Evolutionary conservation across 2,797 vertebrate species (phyloP).

Genomic region (Mycteria americana): DNA sequence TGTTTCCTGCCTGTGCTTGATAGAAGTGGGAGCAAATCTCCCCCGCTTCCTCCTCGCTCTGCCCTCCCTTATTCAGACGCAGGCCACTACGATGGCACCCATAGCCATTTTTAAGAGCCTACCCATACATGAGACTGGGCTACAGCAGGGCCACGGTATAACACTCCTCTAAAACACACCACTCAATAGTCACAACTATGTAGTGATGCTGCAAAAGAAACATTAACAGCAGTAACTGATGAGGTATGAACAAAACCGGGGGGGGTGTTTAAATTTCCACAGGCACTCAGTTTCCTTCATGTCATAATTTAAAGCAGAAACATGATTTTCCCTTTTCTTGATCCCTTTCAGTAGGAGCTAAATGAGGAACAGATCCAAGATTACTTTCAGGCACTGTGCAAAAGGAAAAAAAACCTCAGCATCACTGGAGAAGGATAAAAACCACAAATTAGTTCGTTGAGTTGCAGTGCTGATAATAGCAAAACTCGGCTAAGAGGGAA

Average conservation of each 20-base stretch:
- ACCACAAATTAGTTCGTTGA: conserved; percentile 28
- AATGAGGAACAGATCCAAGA: neutral
- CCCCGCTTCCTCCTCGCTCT: neutral
- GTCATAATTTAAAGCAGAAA: neutral
- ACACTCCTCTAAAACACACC: neutral
- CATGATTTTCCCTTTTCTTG: neutral
- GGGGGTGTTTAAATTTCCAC: neutral
- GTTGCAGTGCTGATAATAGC: conserved; percentile 26
- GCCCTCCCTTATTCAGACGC: neutral
- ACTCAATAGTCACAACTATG: neutral
- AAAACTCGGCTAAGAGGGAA: conserved; percentile 22
- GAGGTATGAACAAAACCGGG: neutral
- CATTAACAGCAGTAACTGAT: neutral
- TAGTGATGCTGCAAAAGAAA: neutral
- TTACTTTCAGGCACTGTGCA: neutral
- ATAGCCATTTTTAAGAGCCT: neutral
- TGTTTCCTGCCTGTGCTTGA: neutral
- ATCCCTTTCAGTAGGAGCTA: neutral
- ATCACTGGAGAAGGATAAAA: conserved; percentile 23
- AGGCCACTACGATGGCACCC: neutral
- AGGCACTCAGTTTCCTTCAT: neutral
- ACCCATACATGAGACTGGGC: neutral
- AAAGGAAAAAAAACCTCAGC: neutral
- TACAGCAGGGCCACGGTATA: neutral
- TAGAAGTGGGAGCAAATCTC: neutral